Evolutionary conservation across 2,113 vertebrate species (phyloP), one percentile per base, ranked within the genome.

Genomic region (Takifugu flavidus): DNA sequence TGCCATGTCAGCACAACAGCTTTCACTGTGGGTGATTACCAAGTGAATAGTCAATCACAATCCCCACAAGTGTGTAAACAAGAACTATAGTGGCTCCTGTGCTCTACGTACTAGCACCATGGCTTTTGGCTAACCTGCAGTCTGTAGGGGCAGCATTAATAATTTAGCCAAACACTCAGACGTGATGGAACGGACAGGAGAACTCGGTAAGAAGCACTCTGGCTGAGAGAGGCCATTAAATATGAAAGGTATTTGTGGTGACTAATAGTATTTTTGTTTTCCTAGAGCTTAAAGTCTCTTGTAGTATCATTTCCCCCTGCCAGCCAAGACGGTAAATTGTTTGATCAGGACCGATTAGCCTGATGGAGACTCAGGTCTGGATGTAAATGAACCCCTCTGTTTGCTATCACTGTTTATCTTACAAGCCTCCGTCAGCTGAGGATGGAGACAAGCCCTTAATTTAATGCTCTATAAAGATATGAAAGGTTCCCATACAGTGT

Each of bases 221-320:
- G 53, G 75, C 62, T 2, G 34, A 75, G 70, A 69, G 78, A 76
- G 59, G 65, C 63, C 79, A 86, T 91, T 89, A 88, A 88, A 89
- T 86, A 87, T 85, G 85, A 84, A 91, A 82, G 85, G 61, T 77
- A 77, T 87, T 88, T 83, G 60, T 66, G 66, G 68, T 68, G 54
- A 43, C 80, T 87, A 85, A 79, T 83, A 77, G 72, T 73, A 70
- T 74, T 80, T 71, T 71, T 77, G 68, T 70, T 76, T 82, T 77
- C 66, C 56, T 49, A 62, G 65, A 72, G 77, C 58, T 77, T 70
- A 67, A 55, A 43, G 61, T 50, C 60, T 73, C 26, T 1, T 13
- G 3, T 14, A 46, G 28, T 12, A 5, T 26, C 3, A 4, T 28
- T 13, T 62, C 53, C 44, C 43, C 5, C 46, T 15, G 53, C 25